Evolutionary conservation across 2,113 vertebrate genomes (phyloP).

Genomic region (Stigmatopora nigra): DNA sequence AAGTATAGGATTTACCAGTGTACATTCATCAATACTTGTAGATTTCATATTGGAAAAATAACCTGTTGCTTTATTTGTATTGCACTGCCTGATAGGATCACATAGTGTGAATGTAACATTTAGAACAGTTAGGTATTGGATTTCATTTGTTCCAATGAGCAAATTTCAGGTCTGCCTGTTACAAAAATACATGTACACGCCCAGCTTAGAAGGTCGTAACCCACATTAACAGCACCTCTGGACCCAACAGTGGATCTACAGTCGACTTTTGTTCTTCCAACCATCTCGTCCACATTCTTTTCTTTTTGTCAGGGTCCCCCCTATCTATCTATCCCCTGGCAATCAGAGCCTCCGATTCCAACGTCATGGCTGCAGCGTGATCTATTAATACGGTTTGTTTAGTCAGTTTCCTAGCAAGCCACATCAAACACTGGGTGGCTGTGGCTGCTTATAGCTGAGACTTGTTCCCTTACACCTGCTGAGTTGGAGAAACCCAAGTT

Average conservation of each 20-base stretch:
- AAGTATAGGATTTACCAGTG: background rate
- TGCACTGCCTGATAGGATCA: slow-evolving; percentile 41
- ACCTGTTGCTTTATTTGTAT: slow-evolving; percentile 20
- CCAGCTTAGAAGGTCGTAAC: slow-evolving; percentile 17
- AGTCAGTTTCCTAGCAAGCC: slow-evolving; percentile 79
- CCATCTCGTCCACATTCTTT: slow-evolving; percentile 19
- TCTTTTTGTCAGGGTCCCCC: slow-evolving; percentile 60
- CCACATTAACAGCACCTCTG: slow-evolving; percentile 22
- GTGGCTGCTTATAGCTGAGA: slow-evolving; percentile 70
- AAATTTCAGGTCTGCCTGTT: slow-evolving; percentile 62
- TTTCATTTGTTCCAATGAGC: slow-evolving; percentile 70
- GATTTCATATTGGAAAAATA: slow-evolving; percentile 29
- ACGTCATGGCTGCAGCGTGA: slow-evolving; percentile 62
- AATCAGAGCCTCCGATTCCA: slow-evolving; percentile 70
- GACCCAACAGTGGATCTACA: slow-evolving; percentile 21
- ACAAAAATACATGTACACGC: slow-evolving; percentile 49
- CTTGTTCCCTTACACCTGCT: slow-evolving; percentile 69
- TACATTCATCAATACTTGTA: background rate
- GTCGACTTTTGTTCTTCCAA: slow-evolving; percentile 11
- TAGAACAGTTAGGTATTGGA: slow-evolving; percentile 55
- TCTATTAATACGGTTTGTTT: slow-evolving; percentile 82
- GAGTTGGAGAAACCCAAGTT: slow-evolving; percentile 72
- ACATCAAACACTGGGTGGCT: slow-evolving; percentile 73
- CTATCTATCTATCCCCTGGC: slow-evolving; percentile 67
- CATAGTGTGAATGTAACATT: slow-evolving; percentile 41